phyloP scores from a whole-genome alignment of 2,888 invertebrate species.

The Oligia latruncula region DNA sequence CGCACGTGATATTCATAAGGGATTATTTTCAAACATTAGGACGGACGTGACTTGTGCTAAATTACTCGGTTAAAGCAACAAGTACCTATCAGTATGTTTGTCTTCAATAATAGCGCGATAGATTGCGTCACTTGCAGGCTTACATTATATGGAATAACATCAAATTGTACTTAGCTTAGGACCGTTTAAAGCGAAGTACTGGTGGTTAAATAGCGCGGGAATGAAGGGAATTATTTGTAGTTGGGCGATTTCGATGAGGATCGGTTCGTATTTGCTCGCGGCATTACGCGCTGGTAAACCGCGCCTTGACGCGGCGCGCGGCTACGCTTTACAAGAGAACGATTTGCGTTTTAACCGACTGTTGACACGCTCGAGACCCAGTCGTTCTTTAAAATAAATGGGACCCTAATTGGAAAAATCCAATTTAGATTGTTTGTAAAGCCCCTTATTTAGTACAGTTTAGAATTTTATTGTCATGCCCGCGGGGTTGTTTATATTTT shows the following conservation, averaged over 20 bases:
- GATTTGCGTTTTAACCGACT: slow-evolving; percentile 69
- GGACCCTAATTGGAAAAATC: slow-evolving; percentile 67
- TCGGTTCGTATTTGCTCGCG: slow-evolving; percentile 77
- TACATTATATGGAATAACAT: slow-evolving; percentile 63
- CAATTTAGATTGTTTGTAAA: slow-evolving; percentile 60
- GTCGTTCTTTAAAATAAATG: slow-evolving; percentile 68
- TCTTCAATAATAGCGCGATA: slow-evolving; percentile 54
- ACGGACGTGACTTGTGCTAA: slow-evolving; percentile 70
- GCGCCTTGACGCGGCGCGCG: slow-evolving; percentile 69
- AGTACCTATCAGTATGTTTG: slow-evolving; percentile 56
- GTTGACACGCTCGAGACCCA: slow-evolving; percentile 67
- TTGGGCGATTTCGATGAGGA: slow-evolving; percentile 74
- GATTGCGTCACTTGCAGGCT: slow-evolving; percentile 47
- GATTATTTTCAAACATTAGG: slow-evolving; percentile 73
- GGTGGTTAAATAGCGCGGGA: slow-evolving; percentile 76
- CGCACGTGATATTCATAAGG: slow-evolving; percentile 65
- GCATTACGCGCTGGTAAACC: slow-evolving; percentile 78
- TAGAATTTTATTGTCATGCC: slow-evolving; percentile 43
- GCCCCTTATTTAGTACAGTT: slow-evolving; percentile 50
- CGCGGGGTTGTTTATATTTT: slow-evolving; percentile 42
- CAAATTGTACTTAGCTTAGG: slow-evolving; percentile 54
- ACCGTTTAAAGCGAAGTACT: slow-evolving; percentile 64
- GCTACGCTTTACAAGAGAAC: slow-evolving; percentile 67
- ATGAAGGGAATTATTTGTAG: slow-evolving; percentile 77
- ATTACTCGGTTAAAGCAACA: slow-evolving; percentile 63